A percentile compares a stretch with the other conserved stretches of the same genome.
Conservation (phyloP, 2,113 vertebrate species). For the Melanostigma gelatinosum region DNA sequence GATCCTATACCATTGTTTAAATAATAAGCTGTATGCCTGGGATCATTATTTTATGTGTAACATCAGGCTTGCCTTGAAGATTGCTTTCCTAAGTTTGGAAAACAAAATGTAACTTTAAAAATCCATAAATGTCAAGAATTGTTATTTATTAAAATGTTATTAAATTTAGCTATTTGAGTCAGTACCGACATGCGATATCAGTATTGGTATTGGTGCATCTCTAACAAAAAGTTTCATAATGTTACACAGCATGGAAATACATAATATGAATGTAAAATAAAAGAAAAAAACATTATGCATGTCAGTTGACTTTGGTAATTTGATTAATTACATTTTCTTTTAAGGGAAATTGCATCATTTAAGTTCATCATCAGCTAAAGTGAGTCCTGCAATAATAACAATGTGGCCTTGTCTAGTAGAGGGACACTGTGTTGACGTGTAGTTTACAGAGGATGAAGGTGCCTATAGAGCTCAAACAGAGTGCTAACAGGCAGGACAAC, state of each 20-base stretch:
- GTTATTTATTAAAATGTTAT: too few species aligned
- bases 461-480: not conserved
- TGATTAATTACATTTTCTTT: not conserved
- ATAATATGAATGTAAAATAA: not conserved
- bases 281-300: not conserved
- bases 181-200: not conserved
- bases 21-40: too few species aligned
- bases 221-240: not conserved
- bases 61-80: too few species aligned
- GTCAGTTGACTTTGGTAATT: not conserved
- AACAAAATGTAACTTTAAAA: too few species aligned
- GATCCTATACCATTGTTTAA: too few species aligned
- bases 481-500: not conserved
- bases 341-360: not conserved
- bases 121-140: too few species aligned
- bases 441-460: not conserved
- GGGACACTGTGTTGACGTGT: not conserved
- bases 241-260: not conserved
- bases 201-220: not conserved
- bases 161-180: not conserved
- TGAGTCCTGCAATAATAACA: not conserved
- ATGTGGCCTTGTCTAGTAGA: not conserved
- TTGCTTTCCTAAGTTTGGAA: too few species aligned
- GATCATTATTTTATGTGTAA: too few species aligned
- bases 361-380: not conserved